A percentile compares a stretch with the other conserved stretches of the same genome.
Evolutionary conservation across 1,140 invertebrate genomes (phyloP).

Genomic region (Eurosta solidaginis): DNA sequence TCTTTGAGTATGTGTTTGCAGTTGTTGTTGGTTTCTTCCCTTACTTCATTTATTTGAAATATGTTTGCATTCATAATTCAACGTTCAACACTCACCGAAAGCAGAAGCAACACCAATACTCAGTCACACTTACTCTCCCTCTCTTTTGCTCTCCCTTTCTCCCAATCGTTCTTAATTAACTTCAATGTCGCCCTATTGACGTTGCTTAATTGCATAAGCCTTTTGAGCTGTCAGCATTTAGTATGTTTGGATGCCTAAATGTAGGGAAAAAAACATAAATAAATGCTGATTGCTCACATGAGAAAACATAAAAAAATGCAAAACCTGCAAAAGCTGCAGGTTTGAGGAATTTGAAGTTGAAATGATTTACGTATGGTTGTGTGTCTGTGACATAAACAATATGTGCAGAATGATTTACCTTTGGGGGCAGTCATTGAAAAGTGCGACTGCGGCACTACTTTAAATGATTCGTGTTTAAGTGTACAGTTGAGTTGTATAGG

Average conservation of each 20-base stretch:
- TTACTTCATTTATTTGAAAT: not conserved
- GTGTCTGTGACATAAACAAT: not conserved
- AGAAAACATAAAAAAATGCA: not conserved
- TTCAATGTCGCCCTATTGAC: constrained; percentile 10
- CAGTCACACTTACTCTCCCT: no score
- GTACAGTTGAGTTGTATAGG: not conserved
- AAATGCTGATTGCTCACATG: not conserved
- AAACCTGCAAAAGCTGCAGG: no score
- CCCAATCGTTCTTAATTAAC: not conserved
- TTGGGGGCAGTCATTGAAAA: no score
- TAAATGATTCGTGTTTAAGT: constrained; percentile 23
- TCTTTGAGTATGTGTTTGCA: not conserved
- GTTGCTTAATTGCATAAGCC: constrained; percentile 16
- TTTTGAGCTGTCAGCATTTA: constrained; percentile 18
- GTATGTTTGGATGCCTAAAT: constrained; percentile 17
- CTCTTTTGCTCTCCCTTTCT: no score
- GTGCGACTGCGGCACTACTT: not conserved
- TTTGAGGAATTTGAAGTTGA: no score
- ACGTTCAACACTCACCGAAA: not conserved
- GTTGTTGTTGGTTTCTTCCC: not conserved
- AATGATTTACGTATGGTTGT: no score
- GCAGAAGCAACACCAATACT: no score
- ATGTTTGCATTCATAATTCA: not conserved
- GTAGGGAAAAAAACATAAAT: not conserved
- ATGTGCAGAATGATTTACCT: not conserved